phyloP scores from a whole-genome alignment of 2,113 vertebrate species.

The Butorides virescens region DNA sequence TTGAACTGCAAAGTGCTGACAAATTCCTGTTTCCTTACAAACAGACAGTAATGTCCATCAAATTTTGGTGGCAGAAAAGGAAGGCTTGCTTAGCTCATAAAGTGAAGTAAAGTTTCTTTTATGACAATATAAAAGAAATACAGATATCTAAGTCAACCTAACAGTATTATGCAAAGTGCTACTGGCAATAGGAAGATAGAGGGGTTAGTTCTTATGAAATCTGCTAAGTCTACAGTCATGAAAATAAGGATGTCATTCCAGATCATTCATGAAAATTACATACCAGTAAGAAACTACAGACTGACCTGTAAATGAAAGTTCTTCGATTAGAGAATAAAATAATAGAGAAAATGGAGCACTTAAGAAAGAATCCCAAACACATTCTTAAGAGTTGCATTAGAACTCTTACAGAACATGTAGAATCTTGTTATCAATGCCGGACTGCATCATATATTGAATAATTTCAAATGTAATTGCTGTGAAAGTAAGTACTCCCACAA shows the following conservation, averaged over 20 bases:
- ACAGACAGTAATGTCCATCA: neutral
- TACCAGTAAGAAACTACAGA: neutral
- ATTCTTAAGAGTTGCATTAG: neutral
- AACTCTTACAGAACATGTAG: neutral
- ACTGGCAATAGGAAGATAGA: neutral
- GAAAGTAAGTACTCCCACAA: conserved; percentile 24
- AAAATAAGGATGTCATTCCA: neutral
- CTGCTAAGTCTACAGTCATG: neutral
- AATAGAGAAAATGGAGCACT: conserved; percentile 30
- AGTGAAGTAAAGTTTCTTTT: neutral
- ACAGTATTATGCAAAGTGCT: neutral
- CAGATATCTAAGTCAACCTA: neutral
- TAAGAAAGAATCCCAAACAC: neutral
- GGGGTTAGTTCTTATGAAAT: neutral
- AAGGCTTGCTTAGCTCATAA: neutral
- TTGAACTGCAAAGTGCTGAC: conserved; percentile 41
- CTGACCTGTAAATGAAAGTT: neutral
- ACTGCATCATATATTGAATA: neutral
- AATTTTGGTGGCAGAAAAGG: neutral
- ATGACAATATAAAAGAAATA: neutral
- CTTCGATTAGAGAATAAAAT: neutral
- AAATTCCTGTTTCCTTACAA: conserved; percentile 23
- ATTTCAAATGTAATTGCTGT: conserved; percentile 48
- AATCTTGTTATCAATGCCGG: conserved; percentile 44
- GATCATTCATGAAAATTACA: neutral